Evolutionary conservation across 1,140 invertebrate genomes (phyloP).

Genomic region (Calosoma granatense): DNA sequence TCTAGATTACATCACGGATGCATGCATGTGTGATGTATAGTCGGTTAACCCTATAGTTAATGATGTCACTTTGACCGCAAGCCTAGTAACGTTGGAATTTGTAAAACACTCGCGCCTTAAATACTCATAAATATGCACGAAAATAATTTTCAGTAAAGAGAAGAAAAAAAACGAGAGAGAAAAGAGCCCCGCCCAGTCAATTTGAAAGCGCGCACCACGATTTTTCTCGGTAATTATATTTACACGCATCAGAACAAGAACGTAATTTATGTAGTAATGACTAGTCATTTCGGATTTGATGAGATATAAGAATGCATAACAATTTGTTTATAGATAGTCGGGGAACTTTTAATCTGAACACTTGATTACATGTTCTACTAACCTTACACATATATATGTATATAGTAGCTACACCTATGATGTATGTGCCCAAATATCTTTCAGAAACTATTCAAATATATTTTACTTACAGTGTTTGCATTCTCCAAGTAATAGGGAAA

Average conservation of each 20-base stretch:
- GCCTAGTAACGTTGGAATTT: no score
- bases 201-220: neutral
- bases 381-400: no score
- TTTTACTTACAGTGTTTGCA: no score
- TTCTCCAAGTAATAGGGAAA: no score
- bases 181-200: neutral
- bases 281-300: slow-evolving; percentile 1
- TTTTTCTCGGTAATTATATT: slow-evolving; percentile 6
- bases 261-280: slow-evolving; percentile 5
- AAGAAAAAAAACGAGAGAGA: neutral
- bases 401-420: no score
- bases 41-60: no score
- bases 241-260: slow-evolving; percentile 8
- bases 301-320: slow-evolving; percentile 1
- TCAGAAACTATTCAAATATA: no score
- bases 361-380: neutral
- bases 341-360: neutral
- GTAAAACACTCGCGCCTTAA: neutral
- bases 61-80: no score
- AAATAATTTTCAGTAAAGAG: slow-evolving; percentile 4
- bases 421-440: no score
- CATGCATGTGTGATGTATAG: no score
- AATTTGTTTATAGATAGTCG: slow-evolving; percentile 2
- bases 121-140: slow-evolving; percentile 5
- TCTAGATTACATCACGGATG: no score